These are phyloP conservation scores for Cacatua alba DNA, from an alignment of 2,113 vertebrate species.

Conservation along the genomic window DNA sequence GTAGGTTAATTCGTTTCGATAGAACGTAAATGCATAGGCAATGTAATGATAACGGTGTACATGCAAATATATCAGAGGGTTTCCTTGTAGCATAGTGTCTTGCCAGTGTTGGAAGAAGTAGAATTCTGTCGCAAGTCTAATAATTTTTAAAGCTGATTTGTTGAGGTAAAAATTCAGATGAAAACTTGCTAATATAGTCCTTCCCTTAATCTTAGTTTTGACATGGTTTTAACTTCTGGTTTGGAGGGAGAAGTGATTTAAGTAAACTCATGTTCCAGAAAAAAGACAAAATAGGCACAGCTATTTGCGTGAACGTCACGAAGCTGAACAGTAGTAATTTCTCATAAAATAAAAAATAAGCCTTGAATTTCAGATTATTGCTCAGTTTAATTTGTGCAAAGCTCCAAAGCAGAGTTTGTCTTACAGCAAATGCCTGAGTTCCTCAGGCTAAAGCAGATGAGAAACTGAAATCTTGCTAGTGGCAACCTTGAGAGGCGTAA, in stretches of 20 bases:
- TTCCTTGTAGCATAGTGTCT: not conserved
- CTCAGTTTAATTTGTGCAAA: not conserved
- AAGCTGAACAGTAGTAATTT: not conserved
- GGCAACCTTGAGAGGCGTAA: not conserved
- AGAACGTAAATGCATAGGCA: slow-evolving; percentile 60
- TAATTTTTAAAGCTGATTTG: not conserved
- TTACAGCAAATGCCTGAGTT: not conserved
- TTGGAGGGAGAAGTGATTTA: not conserved
- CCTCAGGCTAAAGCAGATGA: not conserved
- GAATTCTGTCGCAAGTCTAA: not conserved
- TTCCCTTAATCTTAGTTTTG: not conserved
- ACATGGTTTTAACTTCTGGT: not conserved
- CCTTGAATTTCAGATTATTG: not conserved
- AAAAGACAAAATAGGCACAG: not conserved
- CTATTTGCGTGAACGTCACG: not conserved
- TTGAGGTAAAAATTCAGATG: not conserved
- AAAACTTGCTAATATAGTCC: not conserved
- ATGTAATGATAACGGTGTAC: not conserved
- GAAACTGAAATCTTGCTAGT: not conserved
- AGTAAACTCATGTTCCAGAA: not conserved
- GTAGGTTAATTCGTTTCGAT: slow-evolving; percentile 80
- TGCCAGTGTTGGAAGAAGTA: not conserved
- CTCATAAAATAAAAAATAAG: not conserved
- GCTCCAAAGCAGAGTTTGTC: not conserved
- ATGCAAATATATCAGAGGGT: not conserved